A percentile compares a stretch with the other conserved stretches of the same genome.
Evolutionary conservation across 2,113 vertebrate genomes (phyloP).

Genomic region (Tragelaphus scriptus): DNA sequence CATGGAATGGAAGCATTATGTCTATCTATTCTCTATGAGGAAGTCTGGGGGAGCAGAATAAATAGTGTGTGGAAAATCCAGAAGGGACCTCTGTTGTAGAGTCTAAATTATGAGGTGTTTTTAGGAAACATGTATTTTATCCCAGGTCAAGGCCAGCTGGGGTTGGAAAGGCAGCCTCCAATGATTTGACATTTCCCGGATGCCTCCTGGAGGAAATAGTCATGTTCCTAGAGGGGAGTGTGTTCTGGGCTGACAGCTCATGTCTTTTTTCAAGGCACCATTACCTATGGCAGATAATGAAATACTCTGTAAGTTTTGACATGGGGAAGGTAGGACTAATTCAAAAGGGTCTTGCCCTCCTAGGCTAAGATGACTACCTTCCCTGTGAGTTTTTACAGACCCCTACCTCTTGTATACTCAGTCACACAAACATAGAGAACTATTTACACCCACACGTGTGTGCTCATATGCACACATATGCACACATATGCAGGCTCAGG

Average conservation of each 20-base stretch:
- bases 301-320: constrained; percentile 50
- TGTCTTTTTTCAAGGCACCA: constrained; percentile 54
- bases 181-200: constrained; percentile 58
- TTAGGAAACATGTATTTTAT: constrained; percentile 64
- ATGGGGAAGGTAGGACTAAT: neutral
- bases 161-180: constrained; percentile 52
- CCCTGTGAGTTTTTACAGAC: neutral
- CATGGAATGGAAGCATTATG: neutral
- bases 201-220: constrained; percentile 42
- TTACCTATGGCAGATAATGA: constrained; percentile 61
- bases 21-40: constrained; percentile 1
- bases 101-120: constrained; percentile 71
- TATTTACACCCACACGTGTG: neutral
- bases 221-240: neutral
- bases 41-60: constrained; percentile 44
- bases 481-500: neutral
- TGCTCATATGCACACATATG: too few species aligned
- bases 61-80: constrained; percentile 57
- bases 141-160: constrained; percentile 48
- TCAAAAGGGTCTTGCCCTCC: constrained; percentile 12
- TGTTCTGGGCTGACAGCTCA: constrained; percentile 40
- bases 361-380: neutral
- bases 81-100: constrained; percentile 43
- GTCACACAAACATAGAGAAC: neutral
- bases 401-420: neutral